These are phyloP conservation scores for Amphiprion clarkii DNA, from an alignment of 2,797 vertebrate species.

Conservation along the genomic window DNA sequence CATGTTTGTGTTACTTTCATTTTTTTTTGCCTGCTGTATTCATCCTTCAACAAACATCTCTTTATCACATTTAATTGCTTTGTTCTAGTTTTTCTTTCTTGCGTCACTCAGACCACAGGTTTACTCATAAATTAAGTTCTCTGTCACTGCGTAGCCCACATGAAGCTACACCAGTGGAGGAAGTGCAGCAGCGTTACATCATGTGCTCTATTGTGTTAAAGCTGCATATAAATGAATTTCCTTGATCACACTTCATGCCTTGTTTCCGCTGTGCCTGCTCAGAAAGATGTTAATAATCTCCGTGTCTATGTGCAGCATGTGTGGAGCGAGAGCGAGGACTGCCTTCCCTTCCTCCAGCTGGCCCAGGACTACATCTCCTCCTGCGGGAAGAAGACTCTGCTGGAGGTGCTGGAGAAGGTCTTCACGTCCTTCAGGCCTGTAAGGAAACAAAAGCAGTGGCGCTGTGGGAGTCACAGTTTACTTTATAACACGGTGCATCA, in stretches of 20 bases:
- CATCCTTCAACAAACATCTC: conserved; percentile 15
- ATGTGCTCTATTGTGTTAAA: background rate
- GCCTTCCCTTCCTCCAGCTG: conserved; percentile 96
- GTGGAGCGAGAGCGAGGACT: conserved; percentile 99
- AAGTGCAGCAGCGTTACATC: background rate
- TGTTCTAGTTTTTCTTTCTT: conserved; percentile 27
- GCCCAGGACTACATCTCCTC: conserved; percentile 99
- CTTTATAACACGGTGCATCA: background rate
- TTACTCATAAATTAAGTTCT: background rate
- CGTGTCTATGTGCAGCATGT: conserved; percentile 87
- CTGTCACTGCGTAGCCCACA: background rate
- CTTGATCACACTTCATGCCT: background rate
- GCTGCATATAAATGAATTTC: background rate
- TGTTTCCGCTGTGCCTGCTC: no score
- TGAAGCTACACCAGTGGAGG: background rate
- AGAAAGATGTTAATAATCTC: background rate
- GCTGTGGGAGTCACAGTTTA: conserved; percentile 15
- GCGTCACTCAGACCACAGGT: background rate
- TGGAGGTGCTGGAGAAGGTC: conserved; percentile 98
- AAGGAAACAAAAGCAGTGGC: conserved; percentile 74
- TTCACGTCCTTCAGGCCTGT: conserved; percentile 98
- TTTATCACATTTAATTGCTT: conserved; percentile 39
- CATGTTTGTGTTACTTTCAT: background rate
- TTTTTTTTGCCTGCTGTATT: background rate
- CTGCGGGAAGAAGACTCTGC: conserved; percentile 97